Evolutionary conservation across 2,113 vertebrate species (phyloP).

Genomic region (Morone saxatilis): DNA sequence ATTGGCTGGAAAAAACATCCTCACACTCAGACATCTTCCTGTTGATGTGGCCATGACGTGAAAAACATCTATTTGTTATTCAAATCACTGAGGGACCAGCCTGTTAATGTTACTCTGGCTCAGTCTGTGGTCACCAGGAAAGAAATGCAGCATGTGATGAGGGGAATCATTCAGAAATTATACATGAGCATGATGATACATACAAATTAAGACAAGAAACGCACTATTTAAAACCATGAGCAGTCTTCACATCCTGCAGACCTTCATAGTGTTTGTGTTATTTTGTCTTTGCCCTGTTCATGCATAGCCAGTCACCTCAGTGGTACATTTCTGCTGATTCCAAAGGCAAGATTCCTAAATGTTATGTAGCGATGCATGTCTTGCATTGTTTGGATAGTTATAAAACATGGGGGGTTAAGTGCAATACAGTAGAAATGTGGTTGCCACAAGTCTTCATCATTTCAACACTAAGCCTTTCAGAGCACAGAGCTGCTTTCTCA

Average conservation of each 20-base stretch:
- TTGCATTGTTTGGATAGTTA: slow-evolving; percentile 20
- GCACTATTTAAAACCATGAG: neutral
- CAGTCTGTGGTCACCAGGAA: neutral
- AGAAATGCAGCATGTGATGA: slow-evolving; percentile 1
- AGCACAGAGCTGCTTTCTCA: slow-evolving; percentile 22
- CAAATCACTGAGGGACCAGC: neutral
- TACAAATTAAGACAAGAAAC: neutral
- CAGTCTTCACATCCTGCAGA: neutral
- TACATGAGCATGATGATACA: neutral
- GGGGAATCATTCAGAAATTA: slow-evolving; percentile 1
- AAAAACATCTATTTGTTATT: slow-evolving; percentile 29
- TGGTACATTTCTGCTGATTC: slow-evolving; percentile 31
- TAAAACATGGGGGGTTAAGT: slow-evolving; percentile 39
- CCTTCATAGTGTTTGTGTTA: slow-evolving; percentile 16
- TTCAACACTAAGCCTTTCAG: slow-evolving; percentile 33
- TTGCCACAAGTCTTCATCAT: slow-evolving; percentile 47
- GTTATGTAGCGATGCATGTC: slow-evolving; percentile 11
- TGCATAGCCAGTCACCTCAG: neutral
- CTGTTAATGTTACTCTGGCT: neutral
- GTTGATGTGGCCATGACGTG: neutral
- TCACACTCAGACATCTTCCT: neutral
- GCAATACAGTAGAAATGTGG: slow-evolving; percentile 53
- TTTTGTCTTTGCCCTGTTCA: slow-evolving; percentile 23
- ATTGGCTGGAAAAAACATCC: neutral
- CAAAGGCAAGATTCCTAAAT: slow-evolving; percentile 18